Percentiles rank a stretch among this genome's conserved stretches.
Conservation (phyloP, 2,797 vertebrate genomes). For the Myotis planiceps region DNA sequence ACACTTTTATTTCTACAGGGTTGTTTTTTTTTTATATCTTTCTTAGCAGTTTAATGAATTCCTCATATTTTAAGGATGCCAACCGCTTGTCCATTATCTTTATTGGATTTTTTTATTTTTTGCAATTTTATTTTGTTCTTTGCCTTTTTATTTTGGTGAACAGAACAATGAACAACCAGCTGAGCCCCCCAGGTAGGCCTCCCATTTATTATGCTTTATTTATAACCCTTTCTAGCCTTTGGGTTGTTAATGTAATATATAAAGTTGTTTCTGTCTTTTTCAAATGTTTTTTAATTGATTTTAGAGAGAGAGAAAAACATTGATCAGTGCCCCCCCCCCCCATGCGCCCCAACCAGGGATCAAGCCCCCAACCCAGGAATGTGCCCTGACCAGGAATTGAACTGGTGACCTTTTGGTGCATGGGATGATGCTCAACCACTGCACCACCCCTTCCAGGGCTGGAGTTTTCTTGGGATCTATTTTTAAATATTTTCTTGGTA, state of each 20-base stretch:
- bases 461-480: neutral
- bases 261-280: neutral
- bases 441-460: neutral
- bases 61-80: conserved; percentile 26
- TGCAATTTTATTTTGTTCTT: conserved; percentile 9
- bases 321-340: neutral
- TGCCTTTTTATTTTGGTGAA: neutral
- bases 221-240: neutral
- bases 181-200: neutral
- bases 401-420: neutral
- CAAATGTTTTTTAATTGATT: too few relatives aligned
- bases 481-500: neutral
- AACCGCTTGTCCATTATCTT: neutral
- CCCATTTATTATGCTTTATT: neutral
- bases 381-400: neutral
- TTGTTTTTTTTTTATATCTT: neutral
- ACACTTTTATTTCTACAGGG: neutral
- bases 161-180: neutral
- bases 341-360: neutral
- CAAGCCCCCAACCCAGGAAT: neutral
- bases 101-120: neutral
- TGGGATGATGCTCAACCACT: neutral
- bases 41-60: conserved; percentile 25
- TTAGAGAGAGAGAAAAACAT: neutral
- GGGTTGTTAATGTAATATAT: neutral